Base-by-base conservation (phyloP, 2,888 invertebrate genomes). In the Pteria penguin region DNA sequence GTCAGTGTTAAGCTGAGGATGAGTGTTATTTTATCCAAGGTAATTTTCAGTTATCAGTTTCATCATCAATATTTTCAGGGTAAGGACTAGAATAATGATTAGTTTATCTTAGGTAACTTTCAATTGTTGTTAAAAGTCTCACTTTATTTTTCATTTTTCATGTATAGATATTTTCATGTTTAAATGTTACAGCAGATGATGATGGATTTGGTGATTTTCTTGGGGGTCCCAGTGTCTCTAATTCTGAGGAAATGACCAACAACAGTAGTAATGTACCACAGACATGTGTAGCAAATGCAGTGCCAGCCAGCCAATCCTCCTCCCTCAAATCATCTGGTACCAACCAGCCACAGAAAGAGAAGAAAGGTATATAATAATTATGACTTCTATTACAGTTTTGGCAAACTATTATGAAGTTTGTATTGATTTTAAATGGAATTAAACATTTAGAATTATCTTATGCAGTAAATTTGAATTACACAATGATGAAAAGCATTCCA, bases 121-220 rank as follows among this genome's bases (percentile, higher is more conserved):
- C n/a, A n/a, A n/a, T n/a, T n/a, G n/a, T n/a, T n/a, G n/a, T n/a
- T n/a, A n/a, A n/a, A n/a, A n/a, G n/a, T n/a, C n/a, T n/a, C n/a
- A n/a, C n/a, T n/a, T n/a, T n/a, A n/a, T n/a, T n/a, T n/a, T n/a
- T n/a, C n/a, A n/a, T n/a, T n/a, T n/a, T n/a, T n/a, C n/a, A n/a
- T n/a, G n/a, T n/a, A n/a, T n/a, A n/a, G 45, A 26, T 33, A 24
- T 14, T 71, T 66, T 14, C 31, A 63, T 57, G 33, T 18, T 5
- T 22, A 22, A 57, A 32, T 29, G 68, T 76, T 29, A 67, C 66
- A 58, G 65, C 70, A n/a, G 74, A 76, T 18, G 87, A 87, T 77
- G 89, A 89, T 69, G 82, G 84, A n/a, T 90, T 90, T 85, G 89
- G 89, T 55, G 89, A 87, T 72, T 90, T 90, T 72, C 80, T 90